Evolutionary conservation across 2,888 invertebrate genomes (phyloP).

Genomic region (Drosophila nigricruria): DNA sequence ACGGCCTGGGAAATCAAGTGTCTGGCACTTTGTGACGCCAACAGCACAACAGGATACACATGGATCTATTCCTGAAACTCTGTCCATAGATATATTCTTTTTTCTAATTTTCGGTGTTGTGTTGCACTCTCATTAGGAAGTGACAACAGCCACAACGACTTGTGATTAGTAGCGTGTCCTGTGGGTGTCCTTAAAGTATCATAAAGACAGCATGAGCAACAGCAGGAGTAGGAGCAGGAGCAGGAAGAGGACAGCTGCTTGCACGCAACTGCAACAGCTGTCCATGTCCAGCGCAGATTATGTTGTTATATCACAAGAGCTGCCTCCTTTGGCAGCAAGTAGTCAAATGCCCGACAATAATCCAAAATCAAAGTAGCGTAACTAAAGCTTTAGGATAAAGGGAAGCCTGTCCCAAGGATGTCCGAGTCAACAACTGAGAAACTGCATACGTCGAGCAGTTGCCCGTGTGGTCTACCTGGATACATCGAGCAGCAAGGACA

Average conservation of each 20-base stretch:
- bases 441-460: constrained; percentile 40
- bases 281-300: constrained; percentile 60
- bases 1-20: constrained; percentile 71
- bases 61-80: constrained; percentile 25
- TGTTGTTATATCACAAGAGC: constrained; percentile 44
- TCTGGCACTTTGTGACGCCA: constrained; percentile 67
- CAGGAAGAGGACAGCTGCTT: constrained; percentile 54
- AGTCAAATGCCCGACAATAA: constrained; percentile 43
- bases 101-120: constrained; percentile 58
- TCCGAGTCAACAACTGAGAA: constrained; percentile 40
- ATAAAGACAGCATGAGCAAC: constrained; percentile 41
- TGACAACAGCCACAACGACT: constrained; percentile 61
- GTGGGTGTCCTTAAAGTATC: constrained; percentile 58
- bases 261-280: constrained; percentile 44
- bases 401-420: constrained; percentile 48
- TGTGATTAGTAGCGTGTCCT: constrained; percentile 69
- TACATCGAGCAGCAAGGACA: constrained; percentile 41
- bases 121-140: constrained; percentile 77
- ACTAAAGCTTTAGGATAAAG: constrained; percentile 65
- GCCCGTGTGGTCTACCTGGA: constrained; percentile 53
- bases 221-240: constrained; percentile 2
- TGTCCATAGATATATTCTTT: background rate
- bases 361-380: constrained; percentile 75
- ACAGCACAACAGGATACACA: constrained; percentile 51
- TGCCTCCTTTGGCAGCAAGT: constrained; percentile 2